Base-by-base conservation (phyloP, 2,113 vertebrate genomes). In the Callopanchax toddi region DNA sequence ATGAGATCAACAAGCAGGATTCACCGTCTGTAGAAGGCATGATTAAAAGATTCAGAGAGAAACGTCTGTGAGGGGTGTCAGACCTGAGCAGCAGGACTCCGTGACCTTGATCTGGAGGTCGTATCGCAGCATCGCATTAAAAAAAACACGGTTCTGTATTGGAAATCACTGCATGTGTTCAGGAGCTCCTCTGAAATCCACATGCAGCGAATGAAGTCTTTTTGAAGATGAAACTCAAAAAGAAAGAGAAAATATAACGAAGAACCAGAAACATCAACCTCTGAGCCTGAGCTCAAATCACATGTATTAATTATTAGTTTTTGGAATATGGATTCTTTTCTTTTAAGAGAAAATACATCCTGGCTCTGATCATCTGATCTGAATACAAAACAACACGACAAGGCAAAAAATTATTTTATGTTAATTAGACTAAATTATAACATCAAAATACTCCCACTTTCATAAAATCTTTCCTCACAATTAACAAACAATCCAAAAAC, bases 71-170 rank as follows among this genome's bases (percentile, higher is more conserved):
- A 18, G 13, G 5, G 4, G 16, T n/a, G 18, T 3, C 4, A 22
- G 20, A 3, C 23, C 9, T 44, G 42, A 52, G 8, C n/a, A 34
- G 8, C n/a, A 52, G 50, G 17, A 20, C 17, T 34, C 17, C 32
- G 17, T 34, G 50, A 52, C 50, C 25, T 34, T 32, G 26, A 52
- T 52, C 50, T 34, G n/a, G 42, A 44, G n/a, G n/a, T 8, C n/a
- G n/a, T 51, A 17, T 32, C 17, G 15, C 49, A 51, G 26, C 17
- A 5, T 26, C 18, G 9, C 6, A 52, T 52, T 52, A 12, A 52
- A 18, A 34, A 52, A 32, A 9, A 51, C 16, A 3, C 3, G 26
- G 34, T 34, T 34, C 10, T 18, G 11, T 34, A 11, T 25, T 34
- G 26, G 29, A 34, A 52, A 20, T 13, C 26, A 20, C 17, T 20